phyloP scores from a whole-genome alignment of 2,113 vertebrate genomes.

The Poicephalus gulielmi region DNA sequence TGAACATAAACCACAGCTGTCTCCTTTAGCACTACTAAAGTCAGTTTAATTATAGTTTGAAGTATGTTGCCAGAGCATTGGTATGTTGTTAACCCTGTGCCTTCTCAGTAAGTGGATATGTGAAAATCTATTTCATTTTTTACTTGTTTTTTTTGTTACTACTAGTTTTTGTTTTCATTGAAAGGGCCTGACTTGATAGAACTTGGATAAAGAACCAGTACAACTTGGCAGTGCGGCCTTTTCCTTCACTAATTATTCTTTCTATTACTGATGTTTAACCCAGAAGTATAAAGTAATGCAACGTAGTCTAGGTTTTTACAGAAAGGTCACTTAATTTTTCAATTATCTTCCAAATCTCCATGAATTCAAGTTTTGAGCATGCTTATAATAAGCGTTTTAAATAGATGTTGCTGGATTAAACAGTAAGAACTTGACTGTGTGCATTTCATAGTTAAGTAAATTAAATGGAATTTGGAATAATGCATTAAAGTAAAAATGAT shows the following conservation, averaged over 20 bases:
- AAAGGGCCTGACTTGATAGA: neutral
- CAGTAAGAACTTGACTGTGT: neutral
- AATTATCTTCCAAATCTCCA: neutral
- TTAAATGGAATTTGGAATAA: neutral
- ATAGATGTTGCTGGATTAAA: neutral
- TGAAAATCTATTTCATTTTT: neutral
- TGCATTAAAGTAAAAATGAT: constrained; percentile 5
- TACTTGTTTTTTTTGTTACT: neutral
- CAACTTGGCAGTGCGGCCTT: neutral
- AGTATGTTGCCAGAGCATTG: neutral
- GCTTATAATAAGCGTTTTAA: neutral
- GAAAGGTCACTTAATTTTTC: neutral
- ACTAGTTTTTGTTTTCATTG: neutral
- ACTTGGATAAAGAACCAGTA: neutral
- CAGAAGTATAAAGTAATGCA: neutral
- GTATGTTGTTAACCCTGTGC: neutral
- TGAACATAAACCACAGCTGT: neutral
- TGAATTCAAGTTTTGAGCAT: neutral
- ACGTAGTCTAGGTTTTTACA: neutral
- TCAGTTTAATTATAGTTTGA: neutral
- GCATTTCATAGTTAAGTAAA: neutral
- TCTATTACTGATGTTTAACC: neutral
- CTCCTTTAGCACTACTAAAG: neutral
- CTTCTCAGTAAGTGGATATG: neutral
- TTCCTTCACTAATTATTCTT: neutral